Conservation (phyloP, 30 jellyfish, hydroid and myxozoan species). For the Hydractinia symbiolongicarpus region DNA sequence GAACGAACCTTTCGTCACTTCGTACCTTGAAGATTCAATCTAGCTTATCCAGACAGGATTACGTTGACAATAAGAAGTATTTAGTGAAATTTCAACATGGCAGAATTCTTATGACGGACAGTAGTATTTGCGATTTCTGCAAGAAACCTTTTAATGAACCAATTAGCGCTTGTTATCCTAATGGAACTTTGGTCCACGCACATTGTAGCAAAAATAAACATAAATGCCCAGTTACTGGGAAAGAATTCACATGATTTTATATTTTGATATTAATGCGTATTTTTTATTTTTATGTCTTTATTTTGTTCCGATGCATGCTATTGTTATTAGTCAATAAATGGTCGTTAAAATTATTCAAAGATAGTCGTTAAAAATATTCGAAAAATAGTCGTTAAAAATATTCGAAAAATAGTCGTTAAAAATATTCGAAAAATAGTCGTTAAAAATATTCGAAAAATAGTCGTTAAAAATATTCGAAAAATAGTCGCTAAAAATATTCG, state of each 20-base stretch:
- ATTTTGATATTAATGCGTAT: no score
- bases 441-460: no score
- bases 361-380: no score
- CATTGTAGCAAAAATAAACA: conserved; percentile 62
- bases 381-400: no score
- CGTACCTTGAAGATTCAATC: conserved; percentile 49
- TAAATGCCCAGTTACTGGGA: conserved; percentile 82
- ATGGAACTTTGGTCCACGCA: conserved; percentile 60
- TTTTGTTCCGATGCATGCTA: no score
- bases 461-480: no score
- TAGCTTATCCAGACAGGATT: conserved; percentile 47
- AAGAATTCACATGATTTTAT: background rate
- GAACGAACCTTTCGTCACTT: conserved; percentile 46
- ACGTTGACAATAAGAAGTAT: conserved; percentile 34
- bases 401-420: no score
- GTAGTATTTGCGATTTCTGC: conserved; percentile 77
- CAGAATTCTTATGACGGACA: conserved; percentile 60
- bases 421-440: no score
- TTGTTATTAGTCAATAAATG: no score
- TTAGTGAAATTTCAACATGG: conserved; percentile 58
- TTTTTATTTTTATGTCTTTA: no score
- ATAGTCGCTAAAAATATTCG: no score
- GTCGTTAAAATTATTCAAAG: no score
- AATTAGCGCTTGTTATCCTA: conserved; percentile 71
- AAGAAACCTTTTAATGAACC: conserved; percentile 74